Base-by-base conservation (phyloP, 2,888 invertebrate species). In the Pycnomerus fuliginosus region DNA sequence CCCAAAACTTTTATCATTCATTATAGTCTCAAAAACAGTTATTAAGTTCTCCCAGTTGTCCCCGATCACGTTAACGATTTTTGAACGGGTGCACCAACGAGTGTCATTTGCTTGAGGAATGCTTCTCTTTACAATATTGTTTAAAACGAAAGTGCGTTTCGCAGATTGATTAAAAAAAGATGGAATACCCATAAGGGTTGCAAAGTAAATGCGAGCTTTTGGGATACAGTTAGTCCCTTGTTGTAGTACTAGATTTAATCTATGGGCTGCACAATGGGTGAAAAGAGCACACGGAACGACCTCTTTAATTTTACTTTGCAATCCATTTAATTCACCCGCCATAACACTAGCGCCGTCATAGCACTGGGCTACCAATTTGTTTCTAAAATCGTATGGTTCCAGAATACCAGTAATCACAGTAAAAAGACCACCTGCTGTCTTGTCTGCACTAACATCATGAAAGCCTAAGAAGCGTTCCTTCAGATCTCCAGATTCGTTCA, bases 221-320 rank as follows among this genome's bases (percentile, higher is more conserved):
- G 7, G n/a, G 16, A 23, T 24, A 12, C n/a, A 13, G 12, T 27
- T 36, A 10, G 27, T 15, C 11, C 22, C 17, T 16, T 38, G 16
- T 12, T 31, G 29, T 16, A 38, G 11, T n/a, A 38, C 30, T 17
- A 38, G 23, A 38, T 38, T 38, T 23, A 38, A 30, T 12, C 15
- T 29, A 29, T 37, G 37, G 7, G 37, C 29, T 8, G 17, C 17
- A 17, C 36, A 37, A 29, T 37, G 37, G 12, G 29, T 12, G 20
- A 24, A 37, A 10, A 12, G 12, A 3, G 37, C 37, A 12, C 29
- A 15, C 11, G 28, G 29, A n/a, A 14, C 20, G n/a, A 11, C 16
- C 11, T 37, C 16, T 29, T 13, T 17, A 20, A 37, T 28, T 29
- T 37, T 15, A 10, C 15, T 14, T 37, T 37, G 37, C 4, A 37